Base-by-base conservation (phyloP, 2,113 vertebrate genomes). In the Morone chrysops region DNA sequence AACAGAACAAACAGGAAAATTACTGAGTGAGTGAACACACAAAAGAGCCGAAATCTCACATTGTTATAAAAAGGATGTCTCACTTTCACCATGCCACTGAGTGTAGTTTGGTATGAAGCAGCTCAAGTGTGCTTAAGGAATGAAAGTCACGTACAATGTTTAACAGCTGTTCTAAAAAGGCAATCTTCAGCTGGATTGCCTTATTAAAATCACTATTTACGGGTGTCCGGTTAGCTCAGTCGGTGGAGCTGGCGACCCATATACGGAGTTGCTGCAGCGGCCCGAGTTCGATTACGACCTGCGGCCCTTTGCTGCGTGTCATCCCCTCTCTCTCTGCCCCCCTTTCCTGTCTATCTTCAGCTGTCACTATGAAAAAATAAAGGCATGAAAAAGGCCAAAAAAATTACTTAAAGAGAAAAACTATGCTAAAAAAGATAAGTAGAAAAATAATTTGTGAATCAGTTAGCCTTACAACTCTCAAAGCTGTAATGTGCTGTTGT, bases 1-100 rank as follows among this genome's bases (percentile, higher is more conserved):
- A 86, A 87, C 79, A 72, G 59, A 87, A 82, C 63, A 50, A 85
- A 82, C 71, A 74, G 56, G 63, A 72, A 43, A 50, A 73, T 48
- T 25, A 79, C 6, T 10, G 65, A 80, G 70, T 20, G 57, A 69
- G 72, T 70, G 50, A 76, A 61, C 61, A 50, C 40, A 73, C 40
- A 18, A 9, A 47, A 67, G 74, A 83, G 81, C 11, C 68, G 40
- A 83, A 75, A 59, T 22, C 20, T 51, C 73, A 72, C 8, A 4
- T 6, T 7, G 31, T 66, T 56, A 20, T 0, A 77, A 18, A 47
- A 86, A 88, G 76, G 81, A 82, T 0, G 47, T 81, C 25, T 87
- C 92, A 91, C 76, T 73, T 85, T 83, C 83, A 63, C 1, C 22
- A 14, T 0, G 43, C 1, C 77, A 12, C 75, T 6, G 45, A 78